Base-by-base conservation (phyloP, 1,140 invertebrate species). In the Ptiloglossa arizonensis region DNA sequence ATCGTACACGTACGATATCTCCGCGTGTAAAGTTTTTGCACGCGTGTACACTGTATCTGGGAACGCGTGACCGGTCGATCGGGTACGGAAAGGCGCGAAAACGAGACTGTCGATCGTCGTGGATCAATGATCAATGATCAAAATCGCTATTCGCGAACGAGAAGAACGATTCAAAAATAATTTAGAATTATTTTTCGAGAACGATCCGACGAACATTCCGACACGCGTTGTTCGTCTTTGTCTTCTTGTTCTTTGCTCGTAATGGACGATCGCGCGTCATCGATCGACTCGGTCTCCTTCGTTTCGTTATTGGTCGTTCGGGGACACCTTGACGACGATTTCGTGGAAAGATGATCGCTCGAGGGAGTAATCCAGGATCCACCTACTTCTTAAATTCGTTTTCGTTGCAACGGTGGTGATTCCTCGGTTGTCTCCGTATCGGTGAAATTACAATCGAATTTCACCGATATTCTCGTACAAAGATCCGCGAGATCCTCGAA, bases 31-130 rank as follows among this genome's bases (percentile, higher is more conserved):
- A n/a, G 11, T 41, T 41, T 41, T 13, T 1, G 15, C 69, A 77
- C 60, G 69, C 77, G 80, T 79, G 75, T 80, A 76, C 82, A 64
- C 11, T 24, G 64, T 67, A 38, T 35, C 4, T 5, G n/a, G 4
- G 15, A 41, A 27, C 19, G 29, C 17, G 22, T n/a, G 63, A n/a
- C 29, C 19, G 15, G 24, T 56, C 22, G 56, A 72, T 48, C 35
- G 62, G 35, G 41, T 73, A 13, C 0, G 24, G 6, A 4, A 5
- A 13, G 60, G 24, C 17, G 29, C 15, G 19, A 15, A n/a, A 52
- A 38, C 17, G 22, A 2, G 32, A 17, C n/a, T n/a, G n/a, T n/a
- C n/a, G n/a, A n/a, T n/a, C n/a, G n/a, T n/a, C n/a, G n/a, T n/a
- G n/a, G n/a, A n/a, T n/a, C n/a, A n/a, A n/a, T n/a, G n/a, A n/a